These are phyloP conservation scores for Carassius gibelio DNA, from an alignment of 2,113 vertebrate species.

Conservation along the genomic window DNA sequence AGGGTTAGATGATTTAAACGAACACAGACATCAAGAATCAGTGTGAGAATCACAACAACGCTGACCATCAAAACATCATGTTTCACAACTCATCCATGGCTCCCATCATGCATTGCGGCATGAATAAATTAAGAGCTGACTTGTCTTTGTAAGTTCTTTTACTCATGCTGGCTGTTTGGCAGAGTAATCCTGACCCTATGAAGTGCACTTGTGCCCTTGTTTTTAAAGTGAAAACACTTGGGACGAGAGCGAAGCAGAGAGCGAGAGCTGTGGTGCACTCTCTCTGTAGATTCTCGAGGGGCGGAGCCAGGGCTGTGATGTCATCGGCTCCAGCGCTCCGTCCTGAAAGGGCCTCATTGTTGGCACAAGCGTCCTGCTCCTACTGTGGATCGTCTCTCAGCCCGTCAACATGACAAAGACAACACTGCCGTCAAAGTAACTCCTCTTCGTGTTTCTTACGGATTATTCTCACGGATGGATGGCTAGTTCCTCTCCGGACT, in stretches of 20 bases:
- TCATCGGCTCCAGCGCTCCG: constrained; percentile 83
- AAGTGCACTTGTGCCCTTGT: not conserved
- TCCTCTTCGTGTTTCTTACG: not conserved
- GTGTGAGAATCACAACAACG: no score
- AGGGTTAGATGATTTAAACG: no score
- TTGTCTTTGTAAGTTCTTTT: no score
- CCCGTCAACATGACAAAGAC: constrained; percentile 60
- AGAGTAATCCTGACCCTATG: not conserved
- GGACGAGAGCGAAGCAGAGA: not conserved
- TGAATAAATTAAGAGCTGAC: no score
- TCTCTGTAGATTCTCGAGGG: constrained; percentile 66
- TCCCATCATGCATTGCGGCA: no score
- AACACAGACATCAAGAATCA: no score
- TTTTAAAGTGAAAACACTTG: not conserved
- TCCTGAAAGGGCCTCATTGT: constrained; percentile 94
- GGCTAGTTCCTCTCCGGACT: not conserved
- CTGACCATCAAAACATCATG: no score
- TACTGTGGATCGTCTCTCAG: constrained; percentile 60
- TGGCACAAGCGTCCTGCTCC: constrained; percentile 81
- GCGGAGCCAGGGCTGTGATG: constrained; percentile 84
- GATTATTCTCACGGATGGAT: not conserved
- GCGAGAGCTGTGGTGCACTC: constrained; percentile 23
- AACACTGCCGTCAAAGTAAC: constrained; percentile 45
- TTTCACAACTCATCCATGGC: no score
- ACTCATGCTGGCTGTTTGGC: not conserved